Evolutionary conservation across 2,113 vertebrate genomes (phyloP).

Genomic region (Pituophis catenifer): DNA sequence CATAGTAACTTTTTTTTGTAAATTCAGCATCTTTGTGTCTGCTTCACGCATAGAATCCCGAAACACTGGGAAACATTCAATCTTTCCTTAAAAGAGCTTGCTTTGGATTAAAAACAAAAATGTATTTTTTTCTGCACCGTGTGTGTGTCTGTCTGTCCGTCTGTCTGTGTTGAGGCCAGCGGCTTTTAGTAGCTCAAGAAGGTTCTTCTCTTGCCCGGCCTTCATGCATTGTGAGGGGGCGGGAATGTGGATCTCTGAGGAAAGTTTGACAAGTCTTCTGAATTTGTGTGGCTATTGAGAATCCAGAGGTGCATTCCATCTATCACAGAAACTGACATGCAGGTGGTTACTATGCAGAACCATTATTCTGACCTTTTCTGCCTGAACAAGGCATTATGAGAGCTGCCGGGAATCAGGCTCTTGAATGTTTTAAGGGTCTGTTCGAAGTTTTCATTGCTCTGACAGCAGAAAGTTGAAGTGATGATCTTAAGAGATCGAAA

Average conservation of each 20-base stretch:
- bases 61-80: neutral
- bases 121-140: neutral
- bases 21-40: neutral
- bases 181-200: neutral
- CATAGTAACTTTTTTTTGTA: neutral
- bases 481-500: neutral
- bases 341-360: neutral
- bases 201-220: neutral
- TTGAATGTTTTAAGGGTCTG: constrained; percentile 6
- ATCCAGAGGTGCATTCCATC: neutral
- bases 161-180: neutral
- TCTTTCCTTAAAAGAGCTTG: neutral
- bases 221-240: neutral
- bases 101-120: neutral
- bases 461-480: neutral
- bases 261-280: neutral
- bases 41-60: neutral
- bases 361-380: neutral
- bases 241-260: neutral
- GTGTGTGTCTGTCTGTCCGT: neutral
- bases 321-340: constrained; percentile 1
- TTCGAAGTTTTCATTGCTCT: neutral
- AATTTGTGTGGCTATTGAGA: neutral
- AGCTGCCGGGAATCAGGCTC: constrained; percentile 19
- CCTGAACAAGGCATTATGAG: constrained; percentile 35